Base-by-base conservation (phyloP, 2,888 invertebrate species). In the Xestia rhomboidea region DNA sequence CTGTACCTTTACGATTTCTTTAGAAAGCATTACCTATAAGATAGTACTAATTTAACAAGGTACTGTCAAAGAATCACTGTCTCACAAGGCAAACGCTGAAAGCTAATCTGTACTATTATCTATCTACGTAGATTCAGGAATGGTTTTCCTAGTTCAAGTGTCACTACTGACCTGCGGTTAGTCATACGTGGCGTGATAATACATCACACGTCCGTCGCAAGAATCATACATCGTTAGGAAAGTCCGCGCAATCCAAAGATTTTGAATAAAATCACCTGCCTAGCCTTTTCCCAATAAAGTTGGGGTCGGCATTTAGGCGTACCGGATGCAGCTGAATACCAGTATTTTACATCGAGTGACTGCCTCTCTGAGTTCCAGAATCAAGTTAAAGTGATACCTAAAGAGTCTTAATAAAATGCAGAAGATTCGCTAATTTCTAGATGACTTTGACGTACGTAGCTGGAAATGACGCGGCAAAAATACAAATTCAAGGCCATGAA, bases 141-240 rank as follows among this genome's bases (percentile, higher is more conserved):
- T 15, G 24, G 3, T 62, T 74, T 82, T 62, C 41, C 21, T 34
- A 73, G 24, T 62, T 62, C 8, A 44, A 27, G 24, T 18, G 30
- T 24, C 34, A 44, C 18, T 41, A 13, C 3, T 51, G 41, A 34
- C 27, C 24, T 72, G 57, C 7, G 38, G 21, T 76, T 44, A 27
- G 6, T 49, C 8, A 10, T 34, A 27, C 5, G 3, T 62, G 21
- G 38, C 13, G 10, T 7, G 18, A 77, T 81, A 72, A 62, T 46
- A 51, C 62, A 76, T 82, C 82, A 51, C 41, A 24, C 11, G 2
- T 73, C 49, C 60, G 15, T n/a, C 8, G 49, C 21, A 66, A 24
- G 38, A 54, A 38, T 69, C 8, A 41, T 30, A 8, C 21, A 60
- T n/a, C 13, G 13, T 21, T 66, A 1, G 24, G 11, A 44, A 64